Conservation (phyloP, 2,888 invertebrate genomes). For the Apotomis betuletana region DNA sequence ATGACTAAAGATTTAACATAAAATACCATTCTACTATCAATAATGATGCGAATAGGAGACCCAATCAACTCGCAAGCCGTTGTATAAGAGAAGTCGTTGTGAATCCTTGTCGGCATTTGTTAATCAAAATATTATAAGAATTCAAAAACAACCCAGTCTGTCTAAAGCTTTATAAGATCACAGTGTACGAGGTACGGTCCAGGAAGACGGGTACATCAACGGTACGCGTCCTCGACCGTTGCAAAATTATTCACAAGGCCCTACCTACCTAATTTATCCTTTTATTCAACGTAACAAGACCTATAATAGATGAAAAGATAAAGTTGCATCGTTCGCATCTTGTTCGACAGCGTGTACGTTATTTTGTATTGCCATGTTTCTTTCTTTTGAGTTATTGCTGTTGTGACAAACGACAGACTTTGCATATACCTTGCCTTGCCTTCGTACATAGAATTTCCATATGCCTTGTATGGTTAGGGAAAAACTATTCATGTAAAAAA, state of each 20-base stretch:
- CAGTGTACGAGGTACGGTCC: constrained; percentile 62
- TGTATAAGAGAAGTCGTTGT: no score
- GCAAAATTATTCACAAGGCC: constrained; percentile 32
- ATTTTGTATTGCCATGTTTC: constrained; percentile 26
- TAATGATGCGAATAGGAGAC: no score
- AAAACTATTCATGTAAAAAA: no score
- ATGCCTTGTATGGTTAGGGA: not conserved
- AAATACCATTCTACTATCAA: no score
- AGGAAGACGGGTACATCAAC: constrained; percentile 66
- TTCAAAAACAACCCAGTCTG: constrained; percentile 45
- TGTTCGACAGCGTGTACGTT: constrained; percentile 34
- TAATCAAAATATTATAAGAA: no score
- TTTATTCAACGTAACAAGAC: constrained; percentile 17
- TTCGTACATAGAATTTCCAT: not conserved
- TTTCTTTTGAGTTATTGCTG: constrained; percentile 26
- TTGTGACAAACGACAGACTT: constrained; percentile 17
- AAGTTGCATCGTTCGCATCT: constrained; percentile 5
- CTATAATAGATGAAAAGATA: constrained; percentile 15
- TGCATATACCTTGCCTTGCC: constrained; percentile 12
- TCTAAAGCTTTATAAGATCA: constrained; percentile 51
- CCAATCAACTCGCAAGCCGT: no score
- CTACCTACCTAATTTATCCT: constrained; percentile 1
- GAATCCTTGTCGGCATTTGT: no score
- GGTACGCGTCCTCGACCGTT: constrained; percentile 48
- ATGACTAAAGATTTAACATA: no score